These are phyloP conservation scores for Nasonia oneida DNA, from an alignment of 2,888 invertebrate species.

Conservation along the genomic window DNA sequence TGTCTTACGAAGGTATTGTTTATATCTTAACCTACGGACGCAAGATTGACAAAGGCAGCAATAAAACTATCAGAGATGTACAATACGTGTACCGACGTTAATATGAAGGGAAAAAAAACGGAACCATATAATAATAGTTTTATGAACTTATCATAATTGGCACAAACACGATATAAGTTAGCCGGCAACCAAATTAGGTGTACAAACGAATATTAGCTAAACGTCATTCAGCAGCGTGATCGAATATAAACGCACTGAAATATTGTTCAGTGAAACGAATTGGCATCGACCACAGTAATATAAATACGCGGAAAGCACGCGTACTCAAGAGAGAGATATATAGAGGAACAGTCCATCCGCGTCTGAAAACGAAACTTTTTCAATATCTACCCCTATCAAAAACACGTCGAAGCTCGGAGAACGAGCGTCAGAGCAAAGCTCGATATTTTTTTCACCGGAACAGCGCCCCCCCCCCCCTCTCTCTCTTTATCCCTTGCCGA, in stretches of 20 bases:
- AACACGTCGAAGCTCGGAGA: neutral
- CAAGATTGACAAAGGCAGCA: too few species aligned
- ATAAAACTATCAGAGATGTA: too few species aligned
- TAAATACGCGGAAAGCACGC: constrained; percentile 8
- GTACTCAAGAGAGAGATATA: neutral
- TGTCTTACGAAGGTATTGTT: too few species aligned
- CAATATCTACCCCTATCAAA: constrained; percentile 14
- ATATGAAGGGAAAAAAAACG: too few species aligned
- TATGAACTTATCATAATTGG: neutral
- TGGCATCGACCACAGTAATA: neutral
- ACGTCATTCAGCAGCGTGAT: neutral
- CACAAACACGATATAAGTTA: neutral
- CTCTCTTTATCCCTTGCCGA: neutral
- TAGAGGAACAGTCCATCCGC: neutral
- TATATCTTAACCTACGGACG: too few species aligned
- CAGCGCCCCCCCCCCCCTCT: neutral
- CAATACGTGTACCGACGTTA: too few species aligned
- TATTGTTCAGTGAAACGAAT: neutral
- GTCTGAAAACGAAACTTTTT: constrained; percentile 25
- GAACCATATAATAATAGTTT: too few species aligned
- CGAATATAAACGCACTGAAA: too few species aligned
- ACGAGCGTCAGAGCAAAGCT: neutral
- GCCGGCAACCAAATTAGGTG: too few species aligned
- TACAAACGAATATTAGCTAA: neutral
- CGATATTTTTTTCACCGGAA: constrained; percentile 14